Evolutionary conservation across 2,797 vertebrate genomes (phyloP).

Genomic region (Agapornis canus): DNA sequence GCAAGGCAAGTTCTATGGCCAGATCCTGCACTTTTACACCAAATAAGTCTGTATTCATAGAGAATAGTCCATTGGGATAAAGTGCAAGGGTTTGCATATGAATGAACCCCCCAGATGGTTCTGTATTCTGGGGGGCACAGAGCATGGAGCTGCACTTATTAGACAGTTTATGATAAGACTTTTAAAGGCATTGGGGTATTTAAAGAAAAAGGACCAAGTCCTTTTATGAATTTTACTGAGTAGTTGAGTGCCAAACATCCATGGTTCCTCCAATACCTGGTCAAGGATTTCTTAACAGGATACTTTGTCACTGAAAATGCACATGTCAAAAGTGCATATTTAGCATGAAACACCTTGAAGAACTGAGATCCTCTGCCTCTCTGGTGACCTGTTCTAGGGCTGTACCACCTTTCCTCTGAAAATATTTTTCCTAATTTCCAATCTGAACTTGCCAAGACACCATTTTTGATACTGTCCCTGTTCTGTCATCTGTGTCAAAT

Average conservation of each 20-base stretch:
- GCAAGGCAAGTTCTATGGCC: background rate
- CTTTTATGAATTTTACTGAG: background rate
- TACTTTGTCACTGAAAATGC: background rate
- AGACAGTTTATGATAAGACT: background rate
- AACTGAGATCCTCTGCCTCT: background rate
- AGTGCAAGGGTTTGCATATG: background rate
- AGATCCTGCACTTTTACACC: background rate
- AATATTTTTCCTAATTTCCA: rapidly evolving
- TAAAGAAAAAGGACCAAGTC: background rate
- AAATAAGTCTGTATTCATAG: background rate
- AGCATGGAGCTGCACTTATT: background rate
- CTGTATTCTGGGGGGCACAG: background rate
- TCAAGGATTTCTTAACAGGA: background rate
- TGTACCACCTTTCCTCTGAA: background rate
- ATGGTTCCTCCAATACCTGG: rapidly evolving
- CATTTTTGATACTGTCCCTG: background rate
- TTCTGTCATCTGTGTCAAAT: background rate
- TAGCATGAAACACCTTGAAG: background rate
- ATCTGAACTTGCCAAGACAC: background rate
- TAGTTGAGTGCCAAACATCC: background rate
- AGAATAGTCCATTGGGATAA: background rate
- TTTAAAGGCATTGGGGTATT: background rate
- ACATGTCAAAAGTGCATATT: rapidly evolving
- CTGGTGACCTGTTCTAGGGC: background rate
- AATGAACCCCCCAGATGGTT: background rate